Evolutionary conservation across 2,113 vertebrate genomes (phyloP), one percentile per base, ranked within the genome.

Genomic region (Gambusia holbrooki): DNA sequence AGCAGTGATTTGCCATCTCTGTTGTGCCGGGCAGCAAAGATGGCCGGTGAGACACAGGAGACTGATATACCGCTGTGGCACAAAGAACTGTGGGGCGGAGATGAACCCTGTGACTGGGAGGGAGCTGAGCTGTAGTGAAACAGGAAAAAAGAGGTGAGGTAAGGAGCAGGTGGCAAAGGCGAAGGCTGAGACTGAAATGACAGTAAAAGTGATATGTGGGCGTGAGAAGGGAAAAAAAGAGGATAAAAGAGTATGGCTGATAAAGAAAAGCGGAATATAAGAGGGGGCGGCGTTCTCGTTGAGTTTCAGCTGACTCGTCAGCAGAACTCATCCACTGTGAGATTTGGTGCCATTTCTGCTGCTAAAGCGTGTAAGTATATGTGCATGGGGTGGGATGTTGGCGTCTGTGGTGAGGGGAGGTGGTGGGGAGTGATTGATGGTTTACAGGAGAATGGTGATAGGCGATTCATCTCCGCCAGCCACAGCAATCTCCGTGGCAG

Each of bases 401-500:
- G 80, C 86, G 89, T 91, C 84, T 85, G 71, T 51, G 62, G 69
- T 70, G 77, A 79, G 81, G 75, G 91, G 86, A 89, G 87, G 89
- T 82, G 87, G 90, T 89, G 94, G 93, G 84, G 86, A 89, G 91
- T 94, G 93, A 95, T 91, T 90, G 93, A 95, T 94, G 88, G 91
- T 90, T 92, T 93, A 92, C 90, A 92, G 85, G 93, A 76, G 88
- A 89, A 83, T 76, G 62, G 84, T 92, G 93, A 93, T 93, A 91
- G 92, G 91, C 83, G 81, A 93, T 93, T 94, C 84, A 92, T 94
- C 92, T 93, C 87, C 69, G 82, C 90, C 87, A 89, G 93, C 76
- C 60, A 77, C 77, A 35, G 82, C 84, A 84, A 87, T 91, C 87
- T 81, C 87, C 67, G 88, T 88, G 82, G 92, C 91, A 91, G 87